A percentile compares a stretch with the other conserved stretches of the same genome.
Conservation (phyloP, 2,113 vertebrate species). For the Dinomys branickii region DNA sequence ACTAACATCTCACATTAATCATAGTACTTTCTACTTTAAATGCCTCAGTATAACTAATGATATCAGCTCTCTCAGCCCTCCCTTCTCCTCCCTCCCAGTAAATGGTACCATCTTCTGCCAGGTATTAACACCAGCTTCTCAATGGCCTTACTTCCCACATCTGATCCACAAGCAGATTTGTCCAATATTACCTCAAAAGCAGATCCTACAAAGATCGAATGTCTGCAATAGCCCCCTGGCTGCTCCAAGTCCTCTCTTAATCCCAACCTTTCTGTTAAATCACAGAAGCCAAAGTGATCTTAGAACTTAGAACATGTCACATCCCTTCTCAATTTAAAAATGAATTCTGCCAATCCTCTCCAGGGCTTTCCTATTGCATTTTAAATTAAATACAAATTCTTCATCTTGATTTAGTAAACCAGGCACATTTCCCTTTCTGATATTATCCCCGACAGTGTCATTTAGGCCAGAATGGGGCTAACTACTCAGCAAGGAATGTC, state of each 20-base stretch:
- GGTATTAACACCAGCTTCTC: background rate
- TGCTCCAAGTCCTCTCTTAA: background rate
- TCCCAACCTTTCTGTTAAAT: background rate
- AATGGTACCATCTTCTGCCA: background rate
- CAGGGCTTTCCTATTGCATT: background rate
- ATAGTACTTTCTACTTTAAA: background rate
- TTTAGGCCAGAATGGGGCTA: background rate
- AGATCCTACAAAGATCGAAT: background rate
- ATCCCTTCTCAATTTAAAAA: constrained; percentile 9
- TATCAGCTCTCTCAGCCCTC: background rate
- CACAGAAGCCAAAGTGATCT: background rate
- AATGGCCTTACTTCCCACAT: background rate
- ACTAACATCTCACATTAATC: background rate
- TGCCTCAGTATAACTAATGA: background rate
- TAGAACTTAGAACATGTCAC: background rate
- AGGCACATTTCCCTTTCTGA: background rate
- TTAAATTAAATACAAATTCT: constrained; percentile 1
- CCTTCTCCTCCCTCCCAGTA: background rate
- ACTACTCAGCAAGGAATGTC: background rate
- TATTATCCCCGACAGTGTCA: background rate
- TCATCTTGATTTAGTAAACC: constrained; percentile 1
- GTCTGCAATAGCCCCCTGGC: background rate
- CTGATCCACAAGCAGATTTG: background rate
- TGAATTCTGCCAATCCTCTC: too few relatives aligned
- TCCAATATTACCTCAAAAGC: background rate